These are phyloP conservation scores for Sminthurinus signatus DNA, from an alignment of 1,140 invertebrate genomes.

Conservation along the genomic window DNA sequence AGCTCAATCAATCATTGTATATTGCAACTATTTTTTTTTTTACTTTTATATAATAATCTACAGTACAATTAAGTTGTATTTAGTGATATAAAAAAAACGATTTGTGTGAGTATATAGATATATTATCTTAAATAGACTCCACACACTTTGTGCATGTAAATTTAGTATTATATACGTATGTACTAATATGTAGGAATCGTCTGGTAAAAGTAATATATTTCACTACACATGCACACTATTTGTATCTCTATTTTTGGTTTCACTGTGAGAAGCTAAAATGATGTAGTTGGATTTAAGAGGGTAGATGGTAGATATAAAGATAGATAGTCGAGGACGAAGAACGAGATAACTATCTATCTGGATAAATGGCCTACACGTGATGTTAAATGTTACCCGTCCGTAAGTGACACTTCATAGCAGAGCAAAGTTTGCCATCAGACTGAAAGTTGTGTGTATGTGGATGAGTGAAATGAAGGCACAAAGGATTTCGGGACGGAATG, in stretches of 20 bases:
- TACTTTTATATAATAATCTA: too few species aligned
- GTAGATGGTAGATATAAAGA: not conserved
- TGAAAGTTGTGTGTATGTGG: constrained; percentile 1
- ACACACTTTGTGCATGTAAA: too few species aligned
- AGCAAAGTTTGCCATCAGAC: constrained; percentile 7
- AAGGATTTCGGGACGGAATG: constrained; percentile 1
- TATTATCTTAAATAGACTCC: too few species aligned
- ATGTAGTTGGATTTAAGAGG: not conserved
- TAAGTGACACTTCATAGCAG: constrained; percentile 8
- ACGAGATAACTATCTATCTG: not conserved
- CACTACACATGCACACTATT: not conserved
- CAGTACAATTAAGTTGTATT: too few species aligned
- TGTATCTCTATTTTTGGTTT: not conserved
- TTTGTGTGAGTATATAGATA: too few species aligned
- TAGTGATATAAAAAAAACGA: too few species aligned
- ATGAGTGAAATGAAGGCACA: constrained; percentile 11
- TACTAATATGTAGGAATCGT: constrained; percentile 1
- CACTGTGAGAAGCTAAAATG: not conserved
- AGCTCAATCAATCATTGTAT: too few species aligned
- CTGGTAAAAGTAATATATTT: not conserved
- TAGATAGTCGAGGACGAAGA: not conserved
- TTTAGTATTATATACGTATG: too few species aligned
- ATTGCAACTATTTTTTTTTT: too few species aligned
- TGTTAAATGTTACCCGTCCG: not conserved
- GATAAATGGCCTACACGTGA: constrained; percentile 11